These are phyloP conservation scores for Corythornis leucogaster DNA, from an alignment of 2,797 vertebrate species.

Conservation along the genomic window DNA sequence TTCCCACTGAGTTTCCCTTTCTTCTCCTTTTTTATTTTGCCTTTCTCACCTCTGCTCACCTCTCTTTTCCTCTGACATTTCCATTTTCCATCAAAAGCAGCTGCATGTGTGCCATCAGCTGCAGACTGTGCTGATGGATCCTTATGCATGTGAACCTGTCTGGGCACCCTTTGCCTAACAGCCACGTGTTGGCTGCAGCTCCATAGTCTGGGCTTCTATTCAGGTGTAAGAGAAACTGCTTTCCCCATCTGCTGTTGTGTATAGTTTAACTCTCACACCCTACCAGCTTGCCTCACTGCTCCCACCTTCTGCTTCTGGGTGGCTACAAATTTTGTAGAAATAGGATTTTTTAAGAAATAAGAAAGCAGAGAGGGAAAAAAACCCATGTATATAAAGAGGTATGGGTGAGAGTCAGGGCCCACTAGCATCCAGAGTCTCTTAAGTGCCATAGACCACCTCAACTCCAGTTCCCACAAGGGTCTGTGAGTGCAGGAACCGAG, in stretches of 20 bases:
- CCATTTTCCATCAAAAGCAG: background rate
- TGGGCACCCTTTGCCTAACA: background rate
- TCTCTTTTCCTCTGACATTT: background rate
- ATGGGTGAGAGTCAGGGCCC: background rate
- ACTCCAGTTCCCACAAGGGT: background rate
- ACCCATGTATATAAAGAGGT: background rate
- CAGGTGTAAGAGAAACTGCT: background rate
- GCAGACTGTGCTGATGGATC: background rate
- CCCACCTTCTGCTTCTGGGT: background rate
- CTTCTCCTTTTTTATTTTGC: background rate
- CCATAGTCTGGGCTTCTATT: background rate
- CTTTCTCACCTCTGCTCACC: background rate
- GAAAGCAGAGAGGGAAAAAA: background rate
- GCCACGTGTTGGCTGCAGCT: background rate
- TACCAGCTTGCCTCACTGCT: background rate
- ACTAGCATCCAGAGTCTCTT: background rate
- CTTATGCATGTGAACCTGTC: background rate
- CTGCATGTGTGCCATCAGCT: background rate
- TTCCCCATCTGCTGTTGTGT: background rate
- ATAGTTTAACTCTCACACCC: background rate
- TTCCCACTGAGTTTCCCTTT: background rate
- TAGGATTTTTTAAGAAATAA: background rate
- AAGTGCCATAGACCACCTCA: background rate
- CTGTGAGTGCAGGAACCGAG: background rate
- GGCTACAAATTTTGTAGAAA: background rate